phyloP scores from a whole-genome alignment of 2,888 invertebrate species.

The Epistrophe eligans region DNA sequence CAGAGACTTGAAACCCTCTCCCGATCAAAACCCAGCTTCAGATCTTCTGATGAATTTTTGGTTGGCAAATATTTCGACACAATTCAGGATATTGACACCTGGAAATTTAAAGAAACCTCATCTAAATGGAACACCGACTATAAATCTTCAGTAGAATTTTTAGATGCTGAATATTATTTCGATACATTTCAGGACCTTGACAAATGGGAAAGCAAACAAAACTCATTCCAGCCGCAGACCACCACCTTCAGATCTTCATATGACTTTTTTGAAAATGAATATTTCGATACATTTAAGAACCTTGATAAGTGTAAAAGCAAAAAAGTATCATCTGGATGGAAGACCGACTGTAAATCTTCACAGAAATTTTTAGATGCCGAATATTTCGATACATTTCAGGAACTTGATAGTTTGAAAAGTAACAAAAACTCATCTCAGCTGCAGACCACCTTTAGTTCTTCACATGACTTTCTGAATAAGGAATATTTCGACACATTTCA shows the following conservation, averaged over 20 bases:
- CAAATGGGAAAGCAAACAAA: too few species aligned
- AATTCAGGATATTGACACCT: neutral
- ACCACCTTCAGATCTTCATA: too few species aligned
- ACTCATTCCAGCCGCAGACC: too few species aligned
- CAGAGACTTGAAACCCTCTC: neutral
- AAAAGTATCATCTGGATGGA: too few species aligned
- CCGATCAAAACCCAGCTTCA: neutral
- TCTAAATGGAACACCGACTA: neutral
- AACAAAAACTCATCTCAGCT: neutral
- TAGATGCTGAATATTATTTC: neutral
- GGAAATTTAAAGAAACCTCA: neutral
- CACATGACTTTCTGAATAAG: neutral
- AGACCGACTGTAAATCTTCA: too few species aligned
- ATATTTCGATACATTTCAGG: too few species aligned
- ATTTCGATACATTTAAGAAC: too few species aligned
- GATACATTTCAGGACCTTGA: neutral
- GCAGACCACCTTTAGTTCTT: neutral
- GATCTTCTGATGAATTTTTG: neutral
- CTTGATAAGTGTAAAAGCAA: too few species aligned
- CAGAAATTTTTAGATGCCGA: too few species aligned
- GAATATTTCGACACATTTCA: neutral
- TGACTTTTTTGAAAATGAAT: too few species aligned
- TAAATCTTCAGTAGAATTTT: neutral
- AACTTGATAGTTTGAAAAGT: neutral
- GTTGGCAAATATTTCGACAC: neutral